These are phyloP conservation scores for Cepphus grylle DNA, from an alignment of 2,113 vertebrate genomes.

Conservation along the genomic window DNA sequence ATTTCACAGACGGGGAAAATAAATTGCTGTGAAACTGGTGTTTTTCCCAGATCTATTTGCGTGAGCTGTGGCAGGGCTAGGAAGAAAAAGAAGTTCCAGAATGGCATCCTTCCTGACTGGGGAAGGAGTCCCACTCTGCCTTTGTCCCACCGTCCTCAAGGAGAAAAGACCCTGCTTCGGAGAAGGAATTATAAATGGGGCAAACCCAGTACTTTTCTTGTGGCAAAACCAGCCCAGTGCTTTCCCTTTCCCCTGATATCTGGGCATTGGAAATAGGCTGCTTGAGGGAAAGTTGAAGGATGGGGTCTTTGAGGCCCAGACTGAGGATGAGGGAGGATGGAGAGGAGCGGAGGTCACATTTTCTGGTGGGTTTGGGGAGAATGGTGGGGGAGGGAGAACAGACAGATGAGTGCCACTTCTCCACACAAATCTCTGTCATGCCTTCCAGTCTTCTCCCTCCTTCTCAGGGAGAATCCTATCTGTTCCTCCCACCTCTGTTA, in stretches of 20 bases:
- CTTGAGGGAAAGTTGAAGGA: not conserved
- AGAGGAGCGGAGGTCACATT: not conserved
- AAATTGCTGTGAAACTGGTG: not conserved
- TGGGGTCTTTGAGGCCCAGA: not conserved
- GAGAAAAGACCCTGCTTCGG: not conserved
- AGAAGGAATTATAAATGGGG: not conserved
- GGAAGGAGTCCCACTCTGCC: not conserved
- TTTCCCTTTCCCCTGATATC: not conserved
- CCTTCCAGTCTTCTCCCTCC: not conserved
- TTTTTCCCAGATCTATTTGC: not conserved
- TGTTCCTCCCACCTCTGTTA: not conserved
- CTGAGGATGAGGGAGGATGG: not conserved
- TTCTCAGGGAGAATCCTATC: not conserved
- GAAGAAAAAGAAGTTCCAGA: not conserved
- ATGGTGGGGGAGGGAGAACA: not conserved
- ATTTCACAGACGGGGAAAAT: not conserved
- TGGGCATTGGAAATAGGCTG: not conserved
- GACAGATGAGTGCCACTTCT: not conserved
- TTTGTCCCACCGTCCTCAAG: fast-evolving
- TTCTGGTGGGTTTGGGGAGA: not conserved
- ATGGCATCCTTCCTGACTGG: not conserved
- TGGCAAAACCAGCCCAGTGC: not conserved
- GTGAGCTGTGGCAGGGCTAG: not conserved
- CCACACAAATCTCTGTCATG: not conserved
- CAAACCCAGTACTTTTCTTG: not conserved